phyloP scores from a whole-genome alignment of 1,140 invertebrate genomes.

The Aphelenchoides fujianensis region DNA sequence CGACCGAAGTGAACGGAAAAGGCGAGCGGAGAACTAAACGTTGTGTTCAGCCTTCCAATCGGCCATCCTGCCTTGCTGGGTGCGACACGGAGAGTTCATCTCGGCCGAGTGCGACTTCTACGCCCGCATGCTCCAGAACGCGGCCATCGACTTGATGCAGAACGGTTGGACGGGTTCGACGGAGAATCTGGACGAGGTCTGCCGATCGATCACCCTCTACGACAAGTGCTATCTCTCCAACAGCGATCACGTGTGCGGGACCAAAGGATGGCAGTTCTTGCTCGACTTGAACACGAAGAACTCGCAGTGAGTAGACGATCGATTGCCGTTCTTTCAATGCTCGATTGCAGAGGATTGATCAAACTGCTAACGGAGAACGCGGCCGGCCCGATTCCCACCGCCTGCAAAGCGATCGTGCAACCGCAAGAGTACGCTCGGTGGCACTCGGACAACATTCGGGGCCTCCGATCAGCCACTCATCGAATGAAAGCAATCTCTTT shows the following conservation, averaged over 20 bases:
- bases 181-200: constrained; percentile 13
- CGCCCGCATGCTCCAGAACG: constrained; percentile 42
- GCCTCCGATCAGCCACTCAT: constrained; percentile 14
- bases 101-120: constrained; percentile 36
- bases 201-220: constrained; percentile 33
- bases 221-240: constrained; percentile 40
- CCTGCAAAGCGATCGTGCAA: constrained; percentile 28
- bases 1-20: constrained; percentile 32
- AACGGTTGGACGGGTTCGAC: constrained; percentile 19
- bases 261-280: constrained; percentile 34
- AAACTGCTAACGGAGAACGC: constrained; percentile 27
- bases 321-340: too few species aligned
- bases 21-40: constrained; percentile 23
- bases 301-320: constrained; percentile 39
- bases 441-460: constrained; percentile 26
- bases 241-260: constrained; percentile 31
- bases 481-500: constrained; percentile 4
- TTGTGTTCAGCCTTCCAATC: constrained; percentile 25
- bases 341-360: constrained; percentile 12
- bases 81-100: constrained; percentile 30
- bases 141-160: constrained; percentile 39
- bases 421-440: constrained; percentile 35
- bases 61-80: constrained; percentile 39
- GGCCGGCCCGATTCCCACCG: constrained; percentile 18
- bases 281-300: constrained; percentile 38